Conservation (phyloP, 2,797 vertebrate species). For the Melanotaenia parkinsoni region DNA sequence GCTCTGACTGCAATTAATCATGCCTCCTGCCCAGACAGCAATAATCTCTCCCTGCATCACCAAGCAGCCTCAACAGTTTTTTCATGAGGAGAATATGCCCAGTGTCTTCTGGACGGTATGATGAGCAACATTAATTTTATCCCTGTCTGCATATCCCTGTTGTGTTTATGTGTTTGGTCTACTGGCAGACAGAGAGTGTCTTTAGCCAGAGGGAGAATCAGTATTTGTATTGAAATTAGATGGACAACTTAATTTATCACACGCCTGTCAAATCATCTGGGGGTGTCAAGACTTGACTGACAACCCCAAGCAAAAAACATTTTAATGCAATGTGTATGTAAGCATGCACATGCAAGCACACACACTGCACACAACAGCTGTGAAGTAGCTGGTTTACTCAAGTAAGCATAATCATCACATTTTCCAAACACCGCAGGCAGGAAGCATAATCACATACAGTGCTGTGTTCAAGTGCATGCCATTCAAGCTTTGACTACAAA, state of each 20-base stretch:
- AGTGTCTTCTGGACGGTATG: slow-evolving; percentile 44
- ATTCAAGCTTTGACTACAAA: slow-evolving; percentile 53
- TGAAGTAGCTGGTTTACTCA: slow-evolving; percentile 40
- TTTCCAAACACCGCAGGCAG: slow-evolving; percentile 57
- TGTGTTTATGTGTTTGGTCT: slow-evolving; percentile 35
- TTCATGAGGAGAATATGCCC: slow-evolving; percentile 60
- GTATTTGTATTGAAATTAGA: slow-evolving; percentile 55
- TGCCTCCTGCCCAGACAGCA: slow-evolving; percentile 60
- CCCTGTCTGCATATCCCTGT: slow-evolving; percentile 23
- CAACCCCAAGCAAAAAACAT: slow-evolving; percentile 31
- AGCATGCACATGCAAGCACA: slow-evolving; percentile 8
- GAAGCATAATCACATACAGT: slow-evolving; percentile 57
- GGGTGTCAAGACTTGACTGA: slow-evolving; percentile 37
- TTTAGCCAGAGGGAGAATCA: slow-evolving; percentile 44
- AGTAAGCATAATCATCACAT: slow-evolving; percentile 61
- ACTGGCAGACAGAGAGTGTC: slow-evolving; percentile 28
- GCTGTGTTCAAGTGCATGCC: slow-evolving; percentile 57
- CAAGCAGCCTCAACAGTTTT: slow-evolving; percentile 54
- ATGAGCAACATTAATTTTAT: slow-evolving; percentile 47
- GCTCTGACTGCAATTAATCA: slow-evolving; percentile 72
- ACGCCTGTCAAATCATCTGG: slow-evolving; percentile 54
- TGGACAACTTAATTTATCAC: slow-evolving; percentile 60
- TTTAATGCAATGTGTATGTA: slow-evolving; percentile 15
- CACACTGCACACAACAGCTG: slow-evolving; percentile 21
- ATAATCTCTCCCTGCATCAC: slow-evolving; percentile 70